Base-by-base conservation (phyloP, 2,888 invertebrate genomes). In the Oxycera nigricornis region DNA sequence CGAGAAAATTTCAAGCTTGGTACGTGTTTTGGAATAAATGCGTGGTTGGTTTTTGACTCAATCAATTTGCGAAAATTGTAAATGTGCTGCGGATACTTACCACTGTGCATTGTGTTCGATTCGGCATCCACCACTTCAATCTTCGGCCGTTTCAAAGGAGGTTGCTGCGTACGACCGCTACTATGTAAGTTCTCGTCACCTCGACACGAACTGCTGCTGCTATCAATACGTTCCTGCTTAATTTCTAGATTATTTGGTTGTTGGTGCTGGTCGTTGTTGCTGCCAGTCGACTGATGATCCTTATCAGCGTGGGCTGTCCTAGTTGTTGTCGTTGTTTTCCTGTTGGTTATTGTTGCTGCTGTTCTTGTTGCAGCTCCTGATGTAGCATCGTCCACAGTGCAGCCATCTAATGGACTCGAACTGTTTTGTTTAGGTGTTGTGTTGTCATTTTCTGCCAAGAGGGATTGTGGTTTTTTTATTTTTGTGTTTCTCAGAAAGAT, bases 81-180 rank as follows among this genome's bases (percentile, higher is more conserved):
- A n/a, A n/a, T n/a, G n/a, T n/a, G n/a, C n/a, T n/a, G n/a, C n/a
- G n/a, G 35, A 0, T 74, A 87, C 92, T 92, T 85, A 95, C 95
- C 95, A 87, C 94, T 94, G 86, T 94, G 94, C 86, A 94, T 92
- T 75, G 95, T 95, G 83, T 95, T 95, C 35, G 94, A 94, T 85
- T 95, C 95, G 62, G 95, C 95, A 83, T 95, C 95, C 76, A 91
- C 94, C 39, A 93, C 90, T 86, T 93, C 94, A 73, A 92, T 93
- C 82, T 94, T 89, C 50, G 90, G 90, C 81, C 94, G 92, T 84
- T 93, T 93, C 78, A 89, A 87, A 55, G 86, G 83, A 74, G 76
- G 73, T 41, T 31, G 75, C 11, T 73, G 68, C 46, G n/a, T 24
- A n/a, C 81, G 81, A 78, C 77, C 78, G 73, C 74, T 74, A 72